These are phyloP conservation scores for Pipistrellus pipistrellus DNA, from an alignment of 2,797 vertebrate genomes.

Conservation along the genomic window DNA sequence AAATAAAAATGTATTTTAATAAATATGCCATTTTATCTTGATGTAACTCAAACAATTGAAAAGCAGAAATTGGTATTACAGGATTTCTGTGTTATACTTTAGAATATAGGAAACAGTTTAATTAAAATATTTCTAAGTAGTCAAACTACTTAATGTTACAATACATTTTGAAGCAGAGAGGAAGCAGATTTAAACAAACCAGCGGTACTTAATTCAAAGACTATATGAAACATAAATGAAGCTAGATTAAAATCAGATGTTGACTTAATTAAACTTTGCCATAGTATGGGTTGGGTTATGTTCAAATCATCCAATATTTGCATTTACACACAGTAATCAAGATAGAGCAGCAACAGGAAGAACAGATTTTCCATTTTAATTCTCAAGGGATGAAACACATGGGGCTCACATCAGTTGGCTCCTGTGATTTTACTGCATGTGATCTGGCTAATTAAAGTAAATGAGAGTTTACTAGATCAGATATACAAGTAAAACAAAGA, in stretches of 20 bases:
- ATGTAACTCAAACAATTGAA: not conserved
- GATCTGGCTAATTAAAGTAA: slow-evolving; percentile 60
- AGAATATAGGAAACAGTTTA: not conserved
- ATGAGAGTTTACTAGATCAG: slow-evolving; percentile 49
- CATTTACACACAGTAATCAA: slow-evolving; percentile 73
- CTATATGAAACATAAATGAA: slow-evolving; percentile 35
- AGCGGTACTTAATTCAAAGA: slow-evolving; percentile 6
- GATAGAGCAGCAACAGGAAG: not conserved
- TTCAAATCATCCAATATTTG: slow-evolving; percentile 29
- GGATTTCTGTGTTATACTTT: not conserved
- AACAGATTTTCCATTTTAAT: slow-evolving; percentile 22
- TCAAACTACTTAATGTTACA: not conserved
- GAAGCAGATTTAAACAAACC: slow-evolving; percentile 54
- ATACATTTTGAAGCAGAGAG: not conserved
- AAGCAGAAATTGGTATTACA: not conserved
- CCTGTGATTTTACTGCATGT: slow-evolving; percentile 25
- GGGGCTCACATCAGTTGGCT: not conserved
- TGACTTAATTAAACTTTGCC: slow-evolving; percentile 65
- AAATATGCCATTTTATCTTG: not conserved
- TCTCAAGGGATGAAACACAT: slow-evolving; percentile 56
- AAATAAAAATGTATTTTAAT: too few species aligned
- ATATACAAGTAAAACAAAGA: not conserved
- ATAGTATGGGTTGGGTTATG: slow-evolving; percentile 35
- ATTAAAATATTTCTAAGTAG: slow-evolving; percentile 51
- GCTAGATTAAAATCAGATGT: slow-evolving; percentile 68